A percentile compares a stretch with the other conserved stretches of the same genome.
phyloP scores from a whole-genome alignment of 2,797 vertebrate species.

The Channa striata region DNA sequence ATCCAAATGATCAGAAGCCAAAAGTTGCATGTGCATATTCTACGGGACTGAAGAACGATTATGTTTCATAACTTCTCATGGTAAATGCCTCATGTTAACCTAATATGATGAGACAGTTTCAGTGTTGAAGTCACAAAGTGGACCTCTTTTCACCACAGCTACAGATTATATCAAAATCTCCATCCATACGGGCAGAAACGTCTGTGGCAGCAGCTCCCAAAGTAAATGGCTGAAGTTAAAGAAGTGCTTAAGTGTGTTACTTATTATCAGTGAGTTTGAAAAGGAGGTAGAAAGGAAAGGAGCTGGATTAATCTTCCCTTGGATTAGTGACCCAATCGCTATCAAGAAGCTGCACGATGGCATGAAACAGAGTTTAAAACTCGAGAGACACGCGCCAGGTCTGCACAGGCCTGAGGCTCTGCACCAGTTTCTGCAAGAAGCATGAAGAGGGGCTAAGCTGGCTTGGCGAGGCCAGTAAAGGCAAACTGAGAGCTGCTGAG shows the following conservation, averaged over 20 bases:
- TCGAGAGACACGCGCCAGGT: too few species aligned
- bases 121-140: conserved; percentile 27
- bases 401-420: too few species aligned
- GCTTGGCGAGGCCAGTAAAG: too few species aligned
- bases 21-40: conserved; percentile 58
- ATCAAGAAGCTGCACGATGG: too few species aligned
- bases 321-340: too few species aligned
- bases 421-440: too few species aligned
- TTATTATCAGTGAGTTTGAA: too few species aligned
- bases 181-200: conserved; percentile 8
- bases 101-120: conserved; percentile 28
- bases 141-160: neutral
- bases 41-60: conserved; percentile 57
- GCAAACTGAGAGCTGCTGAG: too few species aligned
- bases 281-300: too few species aligned
- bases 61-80: conserved; percentile 42
- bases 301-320: too few species aligned
- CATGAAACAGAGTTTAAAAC: too few species aligned
- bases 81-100: conserved; percentile 44
- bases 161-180: conserved; percentile 22
- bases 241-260: conserved; percentile 1
- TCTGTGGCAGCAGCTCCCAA: conserved; percentile 7
- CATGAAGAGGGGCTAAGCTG: too few species aligned
- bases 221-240: neutral
- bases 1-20: conserved; percentile 47